Evolutionary conservation across 2,888 invertebrate species (phyloP).

Genomic region (Nomada fucata): DNA sequence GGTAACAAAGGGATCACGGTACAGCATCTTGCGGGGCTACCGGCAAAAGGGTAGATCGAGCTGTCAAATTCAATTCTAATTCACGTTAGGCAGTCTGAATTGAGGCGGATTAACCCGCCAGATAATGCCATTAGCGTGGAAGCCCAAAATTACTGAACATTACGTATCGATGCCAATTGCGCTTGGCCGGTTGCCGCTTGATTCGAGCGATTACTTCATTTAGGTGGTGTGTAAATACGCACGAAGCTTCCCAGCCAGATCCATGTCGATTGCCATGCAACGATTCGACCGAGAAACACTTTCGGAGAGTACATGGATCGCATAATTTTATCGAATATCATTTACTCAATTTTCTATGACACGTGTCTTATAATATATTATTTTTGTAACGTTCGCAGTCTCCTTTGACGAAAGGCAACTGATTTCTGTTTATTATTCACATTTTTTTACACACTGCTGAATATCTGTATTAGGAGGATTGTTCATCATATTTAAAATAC

Average conservation of each 20-base stretch:
- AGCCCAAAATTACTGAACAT: constrained; percentile 67
- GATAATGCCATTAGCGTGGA: constrained; percentile 63
- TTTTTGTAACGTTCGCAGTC: no score
- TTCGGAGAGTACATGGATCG: not conserved
- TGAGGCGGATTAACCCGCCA: constrained; percentile 60
- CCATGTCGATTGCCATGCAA: constrained; percentile 42
- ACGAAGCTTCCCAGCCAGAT: constrained; percentile 29
- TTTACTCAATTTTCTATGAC: no score
- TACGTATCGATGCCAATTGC: constrained; percentile 67
- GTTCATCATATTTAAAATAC: no score
- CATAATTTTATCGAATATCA: no score
- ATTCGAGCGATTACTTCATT: constrained; percentile 50
- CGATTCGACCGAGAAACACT: constrained; percentile 37
- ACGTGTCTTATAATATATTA: no score
- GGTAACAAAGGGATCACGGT: constrained; percentile 46
- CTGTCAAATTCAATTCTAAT: constrained; percentile 67
- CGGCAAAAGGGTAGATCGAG: constrained; percentile 42
- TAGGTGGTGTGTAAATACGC: constrained; percentile 50
- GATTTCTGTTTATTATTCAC: no score
- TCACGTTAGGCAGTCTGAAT: constrained; percentile 51
- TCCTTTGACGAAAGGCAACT: no score
- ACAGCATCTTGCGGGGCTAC: constrained; percentile 24
- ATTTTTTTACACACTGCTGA: no score
- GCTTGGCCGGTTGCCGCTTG: constrained; percentile 21
- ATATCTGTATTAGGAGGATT: no score